Percentiles rank a stretch among this genome's conserved stretches.
These are phyloP conservation scores for Oscheius sp. DNA, from an alignment of 2,888 invertebrate species.

Conservation along the genomic window DNA sequence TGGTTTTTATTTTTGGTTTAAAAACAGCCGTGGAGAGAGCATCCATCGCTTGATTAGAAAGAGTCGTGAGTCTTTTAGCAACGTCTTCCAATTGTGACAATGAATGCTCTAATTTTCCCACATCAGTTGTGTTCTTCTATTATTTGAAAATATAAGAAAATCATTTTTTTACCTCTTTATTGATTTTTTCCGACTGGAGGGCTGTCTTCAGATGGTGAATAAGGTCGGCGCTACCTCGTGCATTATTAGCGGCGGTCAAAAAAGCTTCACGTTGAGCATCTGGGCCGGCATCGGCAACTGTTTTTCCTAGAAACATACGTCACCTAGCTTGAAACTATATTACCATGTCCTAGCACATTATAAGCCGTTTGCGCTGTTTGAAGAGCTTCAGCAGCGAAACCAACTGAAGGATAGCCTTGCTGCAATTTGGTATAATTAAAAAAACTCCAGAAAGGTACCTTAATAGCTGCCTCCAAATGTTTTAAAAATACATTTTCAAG, in stretches of 20 bases:
- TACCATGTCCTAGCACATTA: constrained; percentile 63
- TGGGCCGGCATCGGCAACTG: constrained; percentile 56
- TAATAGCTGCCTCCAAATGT: constrained; percentile 82
- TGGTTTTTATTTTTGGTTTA: constrained; percentile 78
- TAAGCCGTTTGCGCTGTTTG: constrained; percentile 71
- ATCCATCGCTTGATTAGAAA: constrained; percentile 58
- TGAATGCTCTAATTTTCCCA: constrained; percentile 80
- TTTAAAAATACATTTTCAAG: constrained; percentile 87
- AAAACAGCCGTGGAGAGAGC: constrained; percentile 85
- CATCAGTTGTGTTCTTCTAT: constrained; percentile 73
- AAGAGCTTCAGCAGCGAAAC: constrained; percentile 69
- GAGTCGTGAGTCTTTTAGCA: constrained; percentile 49
- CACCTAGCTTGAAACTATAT: too few species aligned
- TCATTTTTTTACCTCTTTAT: constrained; percentile 24
- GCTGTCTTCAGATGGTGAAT: constrained; percentile 84
- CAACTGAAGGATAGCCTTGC: constrained; percentile 66
- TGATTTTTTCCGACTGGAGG: constrained; percentile 55
- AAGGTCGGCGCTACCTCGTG: constrained; percentile 90
- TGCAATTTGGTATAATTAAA: constrained; percentile 26
- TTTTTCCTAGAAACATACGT: constrained; percentile 51
- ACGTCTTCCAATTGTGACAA: constrained; percentile 69
- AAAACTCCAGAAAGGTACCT: constrained; percentile 73
- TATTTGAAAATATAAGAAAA: neutral
- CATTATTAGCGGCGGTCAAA: constrained; percentile 87
- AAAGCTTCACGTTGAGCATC: constrained; percentile 71